These are phyloP conservation scores for Falco cherrug DNA, from an alignment of 2,797 vertebrate species.

Conservation along the genomic window DNA sequence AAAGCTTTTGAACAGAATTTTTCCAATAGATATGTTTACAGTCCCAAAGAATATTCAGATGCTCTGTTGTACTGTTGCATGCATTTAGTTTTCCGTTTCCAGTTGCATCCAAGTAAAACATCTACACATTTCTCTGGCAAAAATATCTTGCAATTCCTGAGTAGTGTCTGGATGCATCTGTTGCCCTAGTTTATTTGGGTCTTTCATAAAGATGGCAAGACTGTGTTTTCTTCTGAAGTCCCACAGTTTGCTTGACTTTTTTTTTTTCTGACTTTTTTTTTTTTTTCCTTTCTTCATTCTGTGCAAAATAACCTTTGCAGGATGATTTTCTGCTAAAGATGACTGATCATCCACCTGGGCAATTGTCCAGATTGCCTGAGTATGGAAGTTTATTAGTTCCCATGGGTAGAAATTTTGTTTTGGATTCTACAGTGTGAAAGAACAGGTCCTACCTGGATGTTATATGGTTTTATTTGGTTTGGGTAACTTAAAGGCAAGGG, in stretches of 20 bases:
- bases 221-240: conserved; percentile 1
- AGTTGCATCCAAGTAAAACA: neutral
- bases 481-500: neutral
- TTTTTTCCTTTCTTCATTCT: neutral
- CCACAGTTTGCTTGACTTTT: neutral
- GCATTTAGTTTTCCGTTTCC: conserved; percentile 5
- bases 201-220: conserved; percentile 37
- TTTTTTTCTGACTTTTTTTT: neutral
- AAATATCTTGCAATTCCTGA: neutral
- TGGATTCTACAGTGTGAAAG: neutral
- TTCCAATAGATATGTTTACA: neutral
- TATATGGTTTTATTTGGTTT: neutral
- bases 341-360: neutral
- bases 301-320: conserved; percentile 24
- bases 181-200: neutral
- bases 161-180: neutral
- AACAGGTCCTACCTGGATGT: neutral
- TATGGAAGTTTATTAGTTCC: conserved; percentile 4
- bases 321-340: conserved; percentile 24
- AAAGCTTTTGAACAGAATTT: neutral
- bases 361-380: conserved; percentile 8
- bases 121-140: neutral
- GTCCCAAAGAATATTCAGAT: neutral
- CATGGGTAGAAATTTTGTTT: neutral
- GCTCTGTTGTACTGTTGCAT: neutral